Evolutionary conservation across 1,140 invertebrate species (phyloP).

Genomic region (Drosophila hydei): DNA sequence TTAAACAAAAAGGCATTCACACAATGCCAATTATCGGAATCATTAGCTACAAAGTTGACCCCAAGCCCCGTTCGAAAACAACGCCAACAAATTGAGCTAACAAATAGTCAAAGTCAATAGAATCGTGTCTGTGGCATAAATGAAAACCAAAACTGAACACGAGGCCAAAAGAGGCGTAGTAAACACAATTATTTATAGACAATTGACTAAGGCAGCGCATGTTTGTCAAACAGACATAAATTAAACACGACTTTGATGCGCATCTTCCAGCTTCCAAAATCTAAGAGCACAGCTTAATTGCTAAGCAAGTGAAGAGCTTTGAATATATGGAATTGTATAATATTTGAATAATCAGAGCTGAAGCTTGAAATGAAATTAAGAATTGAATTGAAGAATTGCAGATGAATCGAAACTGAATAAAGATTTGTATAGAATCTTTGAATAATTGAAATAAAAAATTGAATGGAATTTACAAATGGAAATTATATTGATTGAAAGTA

Average conservation of each 20-base stretch:
- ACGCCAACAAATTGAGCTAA: conserved; percentile 33
- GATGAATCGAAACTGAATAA: too few species aligned
- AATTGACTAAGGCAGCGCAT: not conserved
- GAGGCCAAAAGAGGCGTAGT: conserved; percentile 26
- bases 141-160: conserved; percentile 13
- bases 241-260: not conserved
- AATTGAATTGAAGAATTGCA: too few species aligned
- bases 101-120: conserved; percentile 49
- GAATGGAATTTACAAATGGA: too few species aligned
- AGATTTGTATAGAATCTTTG: too few species aligned
- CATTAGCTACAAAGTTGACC: conserved; percentile 64
- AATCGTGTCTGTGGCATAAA: conserved; percentile 18
- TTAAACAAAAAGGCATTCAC: conserved; percentile 65
- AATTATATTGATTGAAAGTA: too few species aligned
- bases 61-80: conserved; percentile 15
- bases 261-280: too few species aligned
- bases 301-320: not conserved
- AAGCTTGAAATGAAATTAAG: too few species aligned
- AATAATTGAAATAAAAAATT: too few species aligned
- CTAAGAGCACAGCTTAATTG: not conserved
- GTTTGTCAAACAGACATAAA: not conserved
- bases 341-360: too few species aligned
- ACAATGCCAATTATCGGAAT: conserved; percentile 79
- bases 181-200: conserved; percentile 18
- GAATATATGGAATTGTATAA: too few species aligned